These are phyloP conservation scores for Amphilophus citrinellus DNA, from an alignment of 2,113 vertebrate genomes.

Conservation along the genomic window DNA sequence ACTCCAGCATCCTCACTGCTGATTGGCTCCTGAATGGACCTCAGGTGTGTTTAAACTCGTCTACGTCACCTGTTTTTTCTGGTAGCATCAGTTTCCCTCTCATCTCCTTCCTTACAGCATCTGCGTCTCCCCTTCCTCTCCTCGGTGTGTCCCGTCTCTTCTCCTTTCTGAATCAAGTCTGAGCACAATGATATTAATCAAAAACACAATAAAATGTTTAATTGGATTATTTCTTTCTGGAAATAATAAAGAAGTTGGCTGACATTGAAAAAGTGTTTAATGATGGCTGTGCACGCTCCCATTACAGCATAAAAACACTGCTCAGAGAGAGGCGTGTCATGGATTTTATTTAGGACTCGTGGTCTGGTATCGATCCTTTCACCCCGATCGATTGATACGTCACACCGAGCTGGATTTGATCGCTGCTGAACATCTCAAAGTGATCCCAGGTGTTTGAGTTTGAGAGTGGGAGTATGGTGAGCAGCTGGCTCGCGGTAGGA, in stretches of 20 bases:
- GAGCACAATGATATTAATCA: background rate
- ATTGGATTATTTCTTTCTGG: conserved; percentile 8
- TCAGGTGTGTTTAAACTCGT: background rate
- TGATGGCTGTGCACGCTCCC: background rate
- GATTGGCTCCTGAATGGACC: background rate
- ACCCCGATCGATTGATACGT: background rate
- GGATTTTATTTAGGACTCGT: background rate
- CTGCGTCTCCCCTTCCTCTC: too few species aligned
- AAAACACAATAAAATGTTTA: background rate
- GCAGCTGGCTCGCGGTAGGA: background rate
- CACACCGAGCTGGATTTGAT: background rate
- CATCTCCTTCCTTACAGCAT: background rate
- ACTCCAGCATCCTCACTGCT: background rate
- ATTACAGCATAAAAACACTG: background rate
- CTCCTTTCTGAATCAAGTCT: background rate
- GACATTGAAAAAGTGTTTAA: conserved; percentile 7
- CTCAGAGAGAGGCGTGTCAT: background rate
- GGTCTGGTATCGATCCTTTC: background rate
- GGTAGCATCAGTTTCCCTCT: too few species aligned
- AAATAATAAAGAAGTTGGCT: background rate
- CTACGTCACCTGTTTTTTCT: background rate
- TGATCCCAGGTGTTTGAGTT: background rate
- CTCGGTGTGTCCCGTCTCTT: background rate
- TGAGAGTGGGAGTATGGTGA: background rate
- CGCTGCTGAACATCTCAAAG: background rate